A percentile compares a stretch with the other conserved stretches of the same genome.
phyloP scores from a whole-genome alignment of 2,888 invertebrate genomes.

The Venusia cambrica region DNA sequence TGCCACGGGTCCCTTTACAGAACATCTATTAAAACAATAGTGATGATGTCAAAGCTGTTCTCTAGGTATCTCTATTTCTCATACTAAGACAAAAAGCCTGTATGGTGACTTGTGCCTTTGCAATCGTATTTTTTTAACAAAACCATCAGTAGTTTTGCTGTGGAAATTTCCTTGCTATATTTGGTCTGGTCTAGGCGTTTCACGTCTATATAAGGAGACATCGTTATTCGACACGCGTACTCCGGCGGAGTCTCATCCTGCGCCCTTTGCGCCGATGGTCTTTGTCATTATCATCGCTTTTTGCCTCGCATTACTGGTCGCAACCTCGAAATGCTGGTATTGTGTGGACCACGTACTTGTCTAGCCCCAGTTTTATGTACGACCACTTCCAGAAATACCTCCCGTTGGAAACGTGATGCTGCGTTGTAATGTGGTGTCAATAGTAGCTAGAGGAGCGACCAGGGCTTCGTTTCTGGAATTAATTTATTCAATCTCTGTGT shows the following conservation, averaged over 20 bases:
- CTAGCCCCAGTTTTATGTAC: constrained; percentile 43
- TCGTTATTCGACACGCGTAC: constrained; percentile 69
- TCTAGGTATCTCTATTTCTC: too few relatives aligned
- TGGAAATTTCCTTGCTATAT: too few relatives aligned
- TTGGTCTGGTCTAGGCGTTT: constrained; percentile 10
- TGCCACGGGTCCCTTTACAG: too few relatives aligned
- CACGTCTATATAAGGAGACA: constrained; percentile 37
- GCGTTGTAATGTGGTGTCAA: constrained; percentile 3
- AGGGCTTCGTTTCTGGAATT: too few relatives aligned
- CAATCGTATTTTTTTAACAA: too few relatives aligned
- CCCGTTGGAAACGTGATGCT: constrained; percentile 23
- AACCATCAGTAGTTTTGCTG: too few relatives aligned
- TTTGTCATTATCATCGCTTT: constrained; percentile 78
- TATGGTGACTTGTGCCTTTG: too few relatives aligned
- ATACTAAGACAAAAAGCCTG: too few relatives aligned
- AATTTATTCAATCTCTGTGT: too few relatives aligned
- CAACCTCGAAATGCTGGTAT: constrained; percentile 52
- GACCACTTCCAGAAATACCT: constrained; percentile 29
- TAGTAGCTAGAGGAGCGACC: too few relatives aligned
- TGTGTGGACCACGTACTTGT: constrained; percentile 38
- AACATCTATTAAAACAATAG: too few relatives aligned
- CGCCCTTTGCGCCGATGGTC: constrained; percentile 71
- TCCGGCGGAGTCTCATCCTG: constrained; percentile 54
- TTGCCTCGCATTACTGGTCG: constrained; percentile 70
- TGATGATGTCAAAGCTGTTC: too few relatives aligned